These are phyloP conservation scores for Antigone vipio DNA, from an alignment of 2,113 vertebrate species.

Conservation along the genomic window DNA sequence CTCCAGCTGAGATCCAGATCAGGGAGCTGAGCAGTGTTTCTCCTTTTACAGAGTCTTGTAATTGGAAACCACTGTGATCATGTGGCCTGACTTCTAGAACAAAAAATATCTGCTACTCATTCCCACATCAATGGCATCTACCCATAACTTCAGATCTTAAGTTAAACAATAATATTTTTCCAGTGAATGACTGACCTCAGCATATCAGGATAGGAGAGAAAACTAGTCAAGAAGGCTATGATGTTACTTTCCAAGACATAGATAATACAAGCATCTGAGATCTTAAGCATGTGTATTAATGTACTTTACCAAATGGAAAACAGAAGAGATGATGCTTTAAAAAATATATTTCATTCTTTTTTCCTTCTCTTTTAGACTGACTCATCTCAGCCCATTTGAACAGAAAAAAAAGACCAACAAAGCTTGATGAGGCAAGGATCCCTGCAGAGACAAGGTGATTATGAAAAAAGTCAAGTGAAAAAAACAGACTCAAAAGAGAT, in stretches of 20 bases:
- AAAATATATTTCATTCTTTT: not conserved
- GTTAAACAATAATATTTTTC: not conserved
- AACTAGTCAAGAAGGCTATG: not conserved
- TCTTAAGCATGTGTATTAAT: not conserved
- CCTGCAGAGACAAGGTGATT: not conserved
- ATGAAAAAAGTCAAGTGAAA: not conserved
- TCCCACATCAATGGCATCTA: not conserved
- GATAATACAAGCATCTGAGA: not conserved
- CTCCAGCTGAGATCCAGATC: not conserved
- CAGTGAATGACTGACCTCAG: not conserved
- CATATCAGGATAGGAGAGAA: not conserved
- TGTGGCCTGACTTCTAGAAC: not conserved
- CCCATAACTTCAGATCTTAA: not conserved
- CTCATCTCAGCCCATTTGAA: not conserved
- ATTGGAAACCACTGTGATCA: not conserved
- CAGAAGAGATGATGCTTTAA: not conserved
- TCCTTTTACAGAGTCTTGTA: not conserved
- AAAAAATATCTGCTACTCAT: not conserved
- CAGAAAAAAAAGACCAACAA: not conserved
- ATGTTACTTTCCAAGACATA: not conserved
- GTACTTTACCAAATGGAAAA: not conserved
- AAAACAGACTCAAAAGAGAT: not conserved
- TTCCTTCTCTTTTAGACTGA: not conserved
- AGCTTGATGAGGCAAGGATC: not conserved
- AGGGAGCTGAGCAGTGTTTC: not conserved